Evolutionary conservation across 2,113 vertebrate species (phyloP).

Genomic region (Petaurus breviceps): DNA sequence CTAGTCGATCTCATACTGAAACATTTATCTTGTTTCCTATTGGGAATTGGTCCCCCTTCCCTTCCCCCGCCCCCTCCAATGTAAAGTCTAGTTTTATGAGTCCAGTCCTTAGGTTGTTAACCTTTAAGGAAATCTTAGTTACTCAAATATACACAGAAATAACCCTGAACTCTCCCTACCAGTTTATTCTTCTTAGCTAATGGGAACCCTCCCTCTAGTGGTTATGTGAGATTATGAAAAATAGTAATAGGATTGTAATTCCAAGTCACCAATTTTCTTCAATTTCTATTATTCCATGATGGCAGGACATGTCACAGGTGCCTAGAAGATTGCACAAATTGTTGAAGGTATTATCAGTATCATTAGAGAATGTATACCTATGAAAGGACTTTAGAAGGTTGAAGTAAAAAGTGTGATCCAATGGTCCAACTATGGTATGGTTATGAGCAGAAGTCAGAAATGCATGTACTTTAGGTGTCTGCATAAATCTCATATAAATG

Average conservation of each 20-base stretch:
- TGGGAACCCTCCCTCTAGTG: slow-evolving; percentile 39
- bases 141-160: not conserved
- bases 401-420: not conserved
- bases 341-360: not conserved
- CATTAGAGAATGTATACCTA: not conserved
- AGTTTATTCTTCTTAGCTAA: not conserved
- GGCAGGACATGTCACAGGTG: not conserved
- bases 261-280: not conserved
- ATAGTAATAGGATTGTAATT: not conserved
- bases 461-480: not conserved
- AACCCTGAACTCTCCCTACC: not conserved
- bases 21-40: not conserved
- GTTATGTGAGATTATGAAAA: slow-evolving; percentile 49
- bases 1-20: not conserved
- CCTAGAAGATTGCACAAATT: not conserved
- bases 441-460: not conserved
- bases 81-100: not conserved
- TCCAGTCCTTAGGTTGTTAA: not conserved
- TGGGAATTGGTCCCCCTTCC: not conserved
- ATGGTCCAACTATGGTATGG: not conserved
- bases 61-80: not conserved
- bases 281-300: not conserved
- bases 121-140: not conserved
- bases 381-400: not conserved
- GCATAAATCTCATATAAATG: not conserved